Percentiles rank a stretch among this genome's conserved stretches.
These are phyloP conservation scores for Amphiprion clarkii DNA, from an alignment of 2,797 vertebrate species.

Conservation along the genomic window DNA sequence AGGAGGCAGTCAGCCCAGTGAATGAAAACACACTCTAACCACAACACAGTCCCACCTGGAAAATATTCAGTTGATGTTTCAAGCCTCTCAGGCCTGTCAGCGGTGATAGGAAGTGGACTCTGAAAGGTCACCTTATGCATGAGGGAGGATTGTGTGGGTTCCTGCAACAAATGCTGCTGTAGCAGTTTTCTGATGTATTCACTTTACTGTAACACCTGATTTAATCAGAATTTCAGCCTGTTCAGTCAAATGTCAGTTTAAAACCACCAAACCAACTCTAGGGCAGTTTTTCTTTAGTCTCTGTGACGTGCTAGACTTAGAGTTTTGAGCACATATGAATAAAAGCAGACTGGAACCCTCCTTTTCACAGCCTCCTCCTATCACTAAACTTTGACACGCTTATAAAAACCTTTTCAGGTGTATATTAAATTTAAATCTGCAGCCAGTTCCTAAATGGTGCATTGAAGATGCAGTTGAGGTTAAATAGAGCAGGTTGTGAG, in stretches of 20 bases:
- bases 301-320: no score
- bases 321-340: neutral
- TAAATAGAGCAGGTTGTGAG: neutral
- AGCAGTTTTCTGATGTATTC: neutral
- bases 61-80: constrained; percentile 8
- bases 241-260: neutral
- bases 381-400: neutral
- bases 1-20: neutral
- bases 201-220: no score
- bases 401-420: no score
- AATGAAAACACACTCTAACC: neutral
- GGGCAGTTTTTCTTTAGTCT: no score
- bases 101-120: constrained; percentile 22
- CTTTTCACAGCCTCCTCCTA: neutral
- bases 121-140: constrained; percentile 38
- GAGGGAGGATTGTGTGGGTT: constrained; percentile 27
- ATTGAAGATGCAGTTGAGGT: constrained; percentile 6
- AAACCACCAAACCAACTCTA: neutral
- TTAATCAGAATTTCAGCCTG: no score
- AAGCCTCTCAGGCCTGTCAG: neutral
- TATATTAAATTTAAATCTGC: no score
- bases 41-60: constrained; percentile 38
- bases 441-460: neutral
- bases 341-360: neutral
- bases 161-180: neutral